Evolutionary conservation across 2,113 vertebrate genomes (phyloP).

Genomic region (Rhipidura dahli): DNA sequence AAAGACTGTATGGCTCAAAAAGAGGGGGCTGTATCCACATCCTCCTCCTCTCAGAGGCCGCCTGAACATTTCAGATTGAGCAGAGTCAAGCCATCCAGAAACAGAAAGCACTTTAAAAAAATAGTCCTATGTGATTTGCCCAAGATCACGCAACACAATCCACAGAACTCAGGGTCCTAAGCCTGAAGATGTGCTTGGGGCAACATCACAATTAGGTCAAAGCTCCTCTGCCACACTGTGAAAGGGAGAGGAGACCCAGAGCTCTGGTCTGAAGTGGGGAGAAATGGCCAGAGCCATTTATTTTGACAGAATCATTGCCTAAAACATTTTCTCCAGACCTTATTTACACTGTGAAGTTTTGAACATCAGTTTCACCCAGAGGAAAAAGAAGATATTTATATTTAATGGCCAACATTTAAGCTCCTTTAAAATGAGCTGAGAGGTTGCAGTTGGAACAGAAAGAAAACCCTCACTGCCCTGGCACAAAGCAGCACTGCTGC

Average conservation of each 20-base stretch:
- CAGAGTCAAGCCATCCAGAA: background rate
- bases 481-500: background rate
- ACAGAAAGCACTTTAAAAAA: background rate
- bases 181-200: background rate
- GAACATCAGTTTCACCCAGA: constrained; percentile 37
- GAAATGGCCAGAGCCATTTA: background rate
- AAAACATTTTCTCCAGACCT: constrained; percentile 27
- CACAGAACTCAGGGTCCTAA: background rate
- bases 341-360: constrained; percentile 40
- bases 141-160: background rate
- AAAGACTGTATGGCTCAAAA: background rate
- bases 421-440: constrained; percentile 43
- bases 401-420: constrained; percentile 51
- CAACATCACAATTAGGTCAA: background rate
- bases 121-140: background rate
- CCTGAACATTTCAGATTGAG: background rate
- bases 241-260: background rate
- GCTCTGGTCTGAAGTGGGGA: background rate
- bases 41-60: background rate
- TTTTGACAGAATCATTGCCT: background rate
- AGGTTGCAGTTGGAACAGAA: constrained; percentile 6
- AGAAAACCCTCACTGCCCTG: background rate
- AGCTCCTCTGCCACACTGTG: background rate
- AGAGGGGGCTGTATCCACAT: fast-evolving
- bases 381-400: constrained; percentile 57